These are phyloP conservation scores for Dasysyrphus tricinctus DNA, from an alignment of 2,888 invertebrate species.

Conservation along the genomic window DNA sequence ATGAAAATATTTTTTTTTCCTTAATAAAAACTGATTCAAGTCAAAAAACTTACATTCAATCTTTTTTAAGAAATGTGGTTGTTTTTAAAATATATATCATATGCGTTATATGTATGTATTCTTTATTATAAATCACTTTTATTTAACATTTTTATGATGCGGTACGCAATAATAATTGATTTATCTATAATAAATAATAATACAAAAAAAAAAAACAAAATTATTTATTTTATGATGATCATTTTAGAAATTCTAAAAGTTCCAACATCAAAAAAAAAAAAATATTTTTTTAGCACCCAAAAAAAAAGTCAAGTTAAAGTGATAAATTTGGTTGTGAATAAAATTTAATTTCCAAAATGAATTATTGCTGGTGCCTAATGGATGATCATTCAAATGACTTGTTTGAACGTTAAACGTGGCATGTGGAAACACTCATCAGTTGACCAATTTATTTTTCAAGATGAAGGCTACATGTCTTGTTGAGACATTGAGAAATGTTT, in stretches of 20 bases:
- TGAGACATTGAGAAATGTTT: slow-evolving; percentile 12
- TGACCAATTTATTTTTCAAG: slow-evolving; percentile 14
- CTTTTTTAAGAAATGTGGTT: no score
- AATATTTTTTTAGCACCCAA: neutral
- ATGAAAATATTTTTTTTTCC: no score
- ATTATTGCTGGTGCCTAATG: slow-evolving; percentile 11
- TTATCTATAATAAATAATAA: neutral
- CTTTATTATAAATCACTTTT: no score
- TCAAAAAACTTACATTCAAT: no score
- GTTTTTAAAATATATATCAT: no score
- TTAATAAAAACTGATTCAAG: no score
- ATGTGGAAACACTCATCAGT: slow-evolving; percentile 5
- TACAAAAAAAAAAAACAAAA: neutral
- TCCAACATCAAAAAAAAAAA: no score
- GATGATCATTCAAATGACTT: slow-evolving; percentile 6
- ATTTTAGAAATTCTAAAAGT: neutral
- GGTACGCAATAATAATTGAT: neutral
- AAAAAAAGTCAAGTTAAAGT: neutral
- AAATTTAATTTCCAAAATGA: slow-evolving; percentile 10
- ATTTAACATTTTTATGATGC: neutral
- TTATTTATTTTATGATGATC: neutral
- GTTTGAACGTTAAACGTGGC: neutral
- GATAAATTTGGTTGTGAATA: neutral
- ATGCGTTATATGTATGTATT: no score
- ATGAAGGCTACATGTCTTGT: slow-evolving; percentile 14